phyloP scores from a whole-genome alignment of 2,888 invertebrate genomes.

The Agrilus mali region DNA sequence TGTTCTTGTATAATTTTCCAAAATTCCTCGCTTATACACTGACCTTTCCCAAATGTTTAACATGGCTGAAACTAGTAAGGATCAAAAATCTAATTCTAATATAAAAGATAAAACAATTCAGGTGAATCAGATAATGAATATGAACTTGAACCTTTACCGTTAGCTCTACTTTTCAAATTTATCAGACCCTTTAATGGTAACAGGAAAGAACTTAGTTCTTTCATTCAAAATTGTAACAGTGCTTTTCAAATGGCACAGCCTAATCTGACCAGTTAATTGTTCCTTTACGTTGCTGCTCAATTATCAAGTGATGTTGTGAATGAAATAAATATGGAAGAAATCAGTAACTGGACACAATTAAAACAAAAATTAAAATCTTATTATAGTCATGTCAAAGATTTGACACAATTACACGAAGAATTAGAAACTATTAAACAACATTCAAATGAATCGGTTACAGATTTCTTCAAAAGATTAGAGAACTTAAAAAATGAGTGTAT shows the following conservation, averaged over 20 bases:
- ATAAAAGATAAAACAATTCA: too few species aligned
- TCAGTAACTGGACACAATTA: not conserved
- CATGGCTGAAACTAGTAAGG: too few species aligned
- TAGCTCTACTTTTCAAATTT: constrained; percentile 1
- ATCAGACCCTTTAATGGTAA: not conserved
- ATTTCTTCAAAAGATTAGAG: constrained; percentile 11
- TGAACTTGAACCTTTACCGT: not conserved
- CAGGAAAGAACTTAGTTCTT: too few species aligned
- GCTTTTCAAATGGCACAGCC: not conserved
- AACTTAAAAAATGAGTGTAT: constrained; percentile 11
- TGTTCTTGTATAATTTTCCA: too few species aligned
- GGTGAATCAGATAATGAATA: too few species aligned
- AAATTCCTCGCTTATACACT: too few species aligned
- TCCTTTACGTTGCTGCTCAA: not conserved
- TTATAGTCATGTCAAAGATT: constrained; percentile 7
- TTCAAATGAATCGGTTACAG: constrained; percentile 7
- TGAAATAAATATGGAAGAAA: not conserved
- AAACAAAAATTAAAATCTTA: constrained; percentile 6
- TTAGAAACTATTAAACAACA: constrained; percentile 10
- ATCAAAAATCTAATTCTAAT: too few species aligned
- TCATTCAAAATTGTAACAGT: too few species aligned
- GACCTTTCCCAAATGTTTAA: too few species aligned
- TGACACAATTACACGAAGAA: constrained; percentile 8
- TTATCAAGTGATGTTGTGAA: not conserved
- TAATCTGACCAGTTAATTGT: not conserved